Evolutionary conservation across 64 coral and sea anemone species (phyloP), one percentile per base, ranked within the genome.

Genomic region (Actinia equina): DNA sequence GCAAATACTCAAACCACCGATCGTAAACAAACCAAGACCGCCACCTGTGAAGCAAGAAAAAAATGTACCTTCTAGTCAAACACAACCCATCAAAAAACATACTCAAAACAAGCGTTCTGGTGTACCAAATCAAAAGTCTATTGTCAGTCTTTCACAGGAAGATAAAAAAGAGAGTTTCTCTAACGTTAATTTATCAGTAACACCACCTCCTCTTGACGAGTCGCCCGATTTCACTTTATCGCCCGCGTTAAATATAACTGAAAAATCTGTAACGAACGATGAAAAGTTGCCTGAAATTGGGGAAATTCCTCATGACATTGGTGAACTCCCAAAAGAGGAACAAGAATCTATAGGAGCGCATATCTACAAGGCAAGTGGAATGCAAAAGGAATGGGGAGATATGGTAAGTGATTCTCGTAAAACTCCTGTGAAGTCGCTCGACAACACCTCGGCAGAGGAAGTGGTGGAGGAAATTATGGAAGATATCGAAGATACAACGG

Each of bases 301-400:
- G 7, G 25, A 54, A 17, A 59, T 85, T 63, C 83, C 83, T 42
- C 15, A 3, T 15, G 52, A 85, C 27, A 44, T 37, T 10, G 44
- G 82, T 42, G 55, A 87, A 61, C 83, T 85, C 2, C 43, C 15
- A 11, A 23, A 58, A 37, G 9, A 20, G 61, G n/a, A 86, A 7
- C 37, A 65, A 55, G 51, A 62, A 44, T 46, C 43, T 1, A 91
- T 85, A 3, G 85, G 19, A 27, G 84, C 56, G 7, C 71, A 83
- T 25, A 63, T 92, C 43, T 92, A 87, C 8, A 87, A 87, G 19
- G 90, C 90, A 6, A 92, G 76, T 25, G 90, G 90, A 0, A 70
- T 87, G 77, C 77, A 82, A 45, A 44, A 49, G 15, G 90, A 92
- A 56, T 78, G 86, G 64, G 90, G 84, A 41, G 90, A 82, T 6